Base-by-base conservation (phyloP, 2,113 vertebrate genomes). In the Chaenogobius annularis region DNA sequence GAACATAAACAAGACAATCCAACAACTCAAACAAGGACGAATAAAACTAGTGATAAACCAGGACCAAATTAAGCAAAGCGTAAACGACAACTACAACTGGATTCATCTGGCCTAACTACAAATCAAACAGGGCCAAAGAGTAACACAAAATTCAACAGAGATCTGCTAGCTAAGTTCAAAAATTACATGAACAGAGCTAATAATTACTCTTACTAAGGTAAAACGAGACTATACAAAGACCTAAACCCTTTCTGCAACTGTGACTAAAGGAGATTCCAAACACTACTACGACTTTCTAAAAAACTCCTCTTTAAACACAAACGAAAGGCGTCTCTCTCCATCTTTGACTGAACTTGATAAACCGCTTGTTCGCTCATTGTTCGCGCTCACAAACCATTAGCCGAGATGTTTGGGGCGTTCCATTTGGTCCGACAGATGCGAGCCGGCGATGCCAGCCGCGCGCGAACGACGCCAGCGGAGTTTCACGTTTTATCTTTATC, bases 331-430 rank as follows among this genome's bases (percentile, higher is more conserved):
- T 58, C 55, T 58, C 37, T 52, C 55, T 26, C 55, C 26, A 2
- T 52, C 55, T 58, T 14, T 58, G 55, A 58, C 55, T 58, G 14
- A 58, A 58, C 55, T 12, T 7, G 13, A 58, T 58, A 58, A 58
- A 58, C n/a, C 20, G 55, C 55, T 26, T 58, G 55, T 58, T 58
- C 55, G 6, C 22, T 58, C 55, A 58, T 58, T 58, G 55, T 58
- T 26, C 20, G 20, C 55, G 3, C 55, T 26, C 55, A 26, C 11
- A 58, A 58, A 58, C 7, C 22, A 58, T 58, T 58, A 58, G 55
- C 55, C 10, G 22, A 6, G 14, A 26, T 26, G 22, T 26, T 58
- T 58, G 13, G n/a, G 20, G 23, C 55, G 26, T 22, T 7, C 4
- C 11, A 15, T 26, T 58, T 7, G 55, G 13, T 58, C 14, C 26